These are phyloP conservation scores for Dendrocincla tyrannina DNA, from an alignment of 2,797 vertebrate genomes.

Conservation along the genomic window DNA sequence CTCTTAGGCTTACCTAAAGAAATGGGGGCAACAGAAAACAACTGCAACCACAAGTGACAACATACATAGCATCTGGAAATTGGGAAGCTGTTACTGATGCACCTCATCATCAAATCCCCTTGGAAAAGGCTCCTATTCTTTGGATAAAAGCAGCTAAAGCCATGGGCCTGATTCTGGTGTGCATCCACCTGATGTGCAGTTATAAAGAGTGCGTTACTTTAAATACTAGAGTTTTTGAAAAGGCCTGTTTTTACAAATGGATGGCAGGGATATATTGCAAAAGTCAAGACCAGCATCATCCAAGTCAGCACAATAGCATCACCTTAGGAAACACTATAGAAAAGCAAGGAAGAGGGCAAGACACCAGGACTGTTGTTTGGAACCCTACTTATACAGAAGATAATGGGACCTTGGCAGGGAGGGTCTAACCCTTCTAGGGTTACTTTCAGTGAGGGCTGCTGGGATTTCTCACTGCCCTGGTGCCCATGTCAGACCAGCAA, in stretches of 20 bases:
- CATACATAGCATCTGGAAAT: conserved; percentile 16
- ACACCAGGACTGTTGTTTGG: neutral
- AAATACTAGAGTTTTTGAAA: neutral
- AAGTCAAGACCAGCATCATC: neutral
- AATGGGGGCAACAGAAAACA: conserved; percentile 10
- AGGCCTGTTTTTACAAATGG: neutral
- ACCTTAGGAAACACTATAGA: neutral
- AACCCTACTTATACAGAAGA: neutral
- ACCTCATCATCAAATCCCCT: neutral
- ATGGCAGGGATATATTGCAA: neutral
- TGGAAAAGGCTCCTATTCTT: neutral
- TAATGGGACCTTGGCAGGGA: neutral
- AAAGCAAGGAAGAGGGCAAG: neutral
- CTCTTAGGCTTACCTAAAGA: conserved; percentile 32
- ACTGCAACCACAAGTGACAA: neutral
- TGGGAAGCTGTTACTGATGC: neutral
- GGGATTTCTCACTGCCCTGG: neutral
- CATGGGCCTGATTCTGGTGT: neutral
- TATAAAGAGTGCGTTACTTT: neutral
- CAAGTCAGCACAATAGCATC: neutral
- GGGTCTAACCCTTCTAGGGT: neutral
- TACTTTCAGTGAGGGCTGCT: neutral
- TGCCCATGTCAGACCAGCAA: neutral
- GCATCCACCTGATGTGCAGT: neutral
- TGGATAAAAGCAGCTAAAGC: neutral